phyloP scores from a whole-genome alignment of 2,113 vertebrate genomes.

The Heptranchias perlo region DNA sequence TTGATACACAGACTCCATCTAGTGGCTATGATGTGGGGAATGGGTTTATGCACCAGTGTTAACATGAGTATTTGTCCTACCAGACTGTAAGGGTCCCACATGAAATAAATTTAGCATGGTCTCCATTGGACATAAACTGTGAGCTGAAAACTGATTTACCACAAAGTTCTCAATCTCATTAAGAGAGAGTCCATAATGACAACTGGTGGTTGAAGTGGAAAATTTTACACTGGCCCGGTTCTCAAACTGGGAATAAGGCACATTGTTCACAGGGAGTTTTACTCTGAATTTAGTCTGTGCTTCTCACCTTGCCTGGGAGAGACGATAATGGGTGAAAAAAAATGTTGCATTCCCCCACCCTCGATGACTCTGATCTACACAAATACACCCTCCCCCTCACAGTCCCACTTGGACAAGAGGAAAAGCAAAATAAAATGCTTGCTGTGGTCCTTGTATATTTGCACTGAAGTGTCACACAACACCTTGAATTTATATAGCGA shows the following conservation, averaged over 20 bases:
- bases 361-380: too few species aligned
- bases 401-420: too few species aligned
- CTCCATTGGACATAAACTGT: neutral
- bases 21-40: neutral
- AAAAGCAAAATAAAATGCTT: neutral
- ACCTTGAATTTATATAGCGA: neutral
- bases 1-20: neutral
- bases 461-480: neutral
- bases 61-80: too few species aligned
- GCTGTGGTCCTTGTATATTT: neutral
- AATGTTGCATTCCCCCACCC: neutral
- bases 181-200: neutral
- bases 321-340: neutral
- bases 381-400: neutral
- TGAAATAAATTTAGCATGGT: neutral
- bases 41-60: neutral
- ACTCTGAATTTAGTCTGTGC: neutral
- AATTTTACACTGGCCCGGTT: neutral
- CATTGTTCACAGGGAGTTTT: neutral
- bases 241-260: neutral
- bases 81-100: neutral
- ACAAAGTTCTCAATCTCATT: neutral
- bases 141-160: neutral
- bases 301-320: neutral
- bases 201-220: neutral